Evolutionary conservation across 2,797 vertebrate genomes (phyloP), one percentile per base, ranked within the genome.

Genomic region (Vireo griseus): DNA sequence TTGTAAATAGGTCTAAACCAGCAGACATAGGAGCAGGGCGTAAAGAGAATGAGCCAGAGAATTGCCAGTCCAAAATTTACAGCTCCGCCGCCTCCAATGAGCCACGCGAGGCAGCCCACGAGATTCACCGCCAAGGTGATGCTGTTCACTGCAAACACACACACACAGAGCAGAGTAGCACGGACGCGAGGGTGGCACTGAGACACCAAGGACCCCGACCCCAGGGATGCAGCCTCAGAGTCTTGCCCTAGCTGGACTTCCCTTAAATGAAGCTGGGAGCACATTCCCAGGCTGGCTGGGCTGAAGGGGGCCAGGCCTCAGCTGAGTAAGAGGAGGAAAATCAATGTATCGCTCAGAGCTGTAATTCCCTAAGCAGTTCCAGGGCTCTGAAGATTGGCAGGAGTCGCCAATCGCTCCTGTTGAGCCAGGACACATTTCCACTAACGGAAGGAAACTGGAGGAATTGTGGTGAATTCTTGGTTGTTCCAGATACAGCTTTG

Each of bases 1-100:
- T 99, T 99, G 99, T 99, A 99, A 98, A 99, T 99, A 94, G 99
- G 97, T 97, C 99, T 98, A 98, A 99, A 99, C 99, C 99, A 99
- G 97, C 99, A 99, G 90, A 99, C 99, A 63, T 99, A 99, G 91
- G 99, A 99, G 97, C 99, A 99, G 62, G 99, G 99, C 5, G 99
- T 99, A 98, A 99, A 99, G 98, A 99, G 99, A 97, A 99, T 97
- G 80, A 99, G 98, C 99, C 99, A 99, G 96, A 99, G 98, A 98
- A 99, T 98, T 92, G 99, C 98, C 98, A 99, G 98, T 95, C 99
- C 99, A 97, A 99, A 99, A 98, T 99, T 99, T 94, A 99, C 98
- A 73, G 99, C 99, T 93, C 99, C 99, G 28, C 99, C 99, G 79
- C 99, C 99, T 90, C 98, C 99, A 95, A 99, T 99, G 98, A 99